These are phyloP conservation scores for Eupeodes luniger DNA, from an alignment of 2,888 invertebrate genomes.

Conservation along the genomic window DNA sequence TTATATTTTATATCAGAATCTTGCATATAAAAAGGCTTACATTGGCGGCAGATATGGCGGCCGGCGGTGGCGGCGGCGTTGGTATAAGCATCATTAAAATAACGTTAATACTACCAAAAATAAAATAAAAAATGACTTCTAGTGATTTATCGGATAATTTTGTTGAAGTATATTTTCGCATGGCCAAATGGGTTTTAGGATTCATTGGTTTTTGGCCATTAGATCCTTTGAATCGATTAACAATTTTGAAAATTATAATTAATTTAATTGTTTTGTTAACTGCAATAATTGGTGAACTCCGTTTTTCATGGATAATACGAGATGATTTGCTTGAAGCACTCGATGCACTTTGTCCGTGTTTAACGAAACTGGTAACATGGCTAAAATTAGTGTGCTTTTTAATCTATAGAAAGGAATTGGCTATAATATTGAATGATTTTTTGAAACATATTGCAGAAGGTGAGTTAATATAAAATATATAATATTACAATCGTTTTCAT, in stretches of 20 bases:
- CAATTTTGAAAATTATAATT: conserved; percentile 5
- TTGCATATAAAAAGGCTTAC: neutral
- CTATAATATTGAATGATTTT: neutral
- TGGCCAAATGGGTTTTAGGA: conserved; percentile 12
- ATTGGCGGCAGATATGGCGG: too few relatives aligned
- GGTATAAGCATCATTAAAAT: neutral
- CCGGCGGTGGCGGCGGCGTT: too few relatives aligned
- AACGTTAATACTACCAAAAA: neutral
- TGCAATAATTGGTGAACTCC: conserved; percentile 53
- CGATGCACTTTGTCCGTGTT: conserved; percentile 37
- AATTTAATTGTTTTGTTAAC: conserved; percentile 41
- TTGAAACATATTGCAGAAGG: neutral
- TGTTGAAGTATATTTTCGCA: conserved; percentile 26
- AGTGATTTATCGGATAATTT: conserved; percentile 8
- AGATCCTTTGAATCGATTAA: neutral
- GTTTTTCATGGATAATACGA: conserved; percentile 45
- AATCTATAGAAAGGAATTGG: conserved; percentile 21
- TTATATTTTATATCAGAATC: neutral
- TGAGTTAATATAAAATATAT: neutral
- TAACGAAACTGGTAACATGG: conserved; percentile 57
- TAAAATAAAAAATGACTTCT: conserved; percentile 1
- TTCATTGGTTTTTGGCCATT: conserved; percentile 49
- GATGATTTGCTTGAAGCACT: conserved; percentile 14
- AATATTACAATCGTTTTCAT: too few relatives aligned
- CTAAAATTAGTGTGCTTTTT: conserved; percentile 45